A percentile compares a stretch with the other conserved stretches of the same genome.
Evolutionary conservation across 2,797 vertebrate species (phyloP).

Genomic region (Fistularia tabacaria): DNA sequence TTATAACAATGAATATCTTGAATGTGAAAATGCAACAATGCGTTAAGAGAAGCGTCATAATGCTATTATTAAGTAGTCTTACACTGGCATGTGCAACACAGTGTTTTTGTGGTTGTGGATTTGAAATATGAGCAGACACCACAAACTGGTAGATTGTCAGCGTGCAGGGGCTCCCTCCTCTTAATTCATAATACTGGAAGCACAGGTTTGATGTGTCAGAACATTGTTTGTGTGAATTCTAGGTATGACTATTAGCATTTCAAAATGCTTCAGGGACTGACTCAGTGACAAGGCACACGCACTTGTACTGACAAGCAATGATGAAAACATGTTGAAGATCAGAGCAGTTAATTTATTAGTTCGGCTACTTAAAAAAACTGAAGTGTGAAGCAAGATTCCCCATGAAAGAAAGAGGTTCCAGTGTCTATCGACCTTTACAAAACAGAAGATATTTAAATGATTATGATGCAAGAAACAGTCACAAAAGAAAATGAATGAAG

Average conservation of each 20-base stretch:
- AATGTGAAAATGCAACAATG: too few relatives aligned
- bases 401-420: too few relatives aligned
- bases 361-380: neutral
- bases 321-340: neutral
- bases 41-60: too few relatives aligned
- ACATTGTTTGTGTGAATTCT: conserved; percentile 49
- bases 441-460: too few relatives aligned
- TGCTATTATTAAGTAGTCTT: too few relatives aligned
- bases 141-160: neutral
- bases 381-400: too few relatives aligned
- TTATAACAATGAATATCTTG: too few relatives aligned
- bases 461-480: too few relatives aligned
- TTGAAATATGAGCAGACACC: neutral
- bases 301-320: conserved; percentile 5
- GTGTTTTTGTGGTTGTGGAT: neutral
- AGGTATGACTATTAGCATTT: conserved; percentile 30
- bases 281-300: conserved; percentile 4
- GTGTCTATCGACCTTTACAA: too few relatives aligned
- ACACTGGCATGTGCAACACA: too few relatives aligned
- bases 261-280: conserved; percentile 8
- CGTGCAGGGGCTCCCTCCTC: conserved; percentile 3
- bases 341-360: neutral
- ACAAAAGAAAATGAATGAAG: too few relatives aligned
- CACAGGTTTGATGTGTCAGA: conserved; percentile 53
- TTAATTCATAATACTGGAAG: conserved; percentile 52